These are phyloP conservation scores for Smittia aterrima DNA, from an alignment of 2,888 invertebrate species.

Conservation along the genomic window DNA sequence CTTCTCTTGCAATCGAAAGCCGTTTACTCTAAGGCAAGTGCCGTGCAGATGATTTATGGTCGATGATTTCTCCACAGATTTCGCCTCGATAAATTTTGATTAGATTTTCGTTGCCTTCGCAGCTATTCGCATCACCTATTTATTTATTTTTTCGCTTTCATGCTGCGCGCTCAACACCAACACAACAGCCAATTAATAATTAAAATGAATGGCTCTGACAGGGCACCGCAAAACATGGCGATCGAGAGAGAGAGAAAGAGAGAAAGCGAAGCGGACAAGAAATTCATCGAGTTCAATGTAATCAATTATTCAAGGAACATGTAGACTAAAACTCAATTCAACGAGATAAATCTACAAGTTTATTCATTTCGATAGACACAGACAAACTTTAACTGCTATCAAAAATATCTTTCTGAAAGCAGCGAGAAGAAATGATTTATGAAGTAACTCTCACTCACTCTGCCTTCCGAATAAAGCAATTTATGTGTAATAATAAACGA, in stretches of 20 bases:
- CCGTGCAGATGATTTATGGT: slow-evolving; percentile 1
- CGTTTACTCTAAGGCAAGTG: neutral
- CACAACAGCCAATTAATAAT: slow-evolving; percentile 16
- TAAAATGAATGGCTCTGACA: slow-evolving; percentile 6
- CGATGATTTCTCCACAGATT: neutral
- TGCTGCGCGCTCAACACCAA: neutral
- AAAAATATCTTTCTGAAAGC: no score
- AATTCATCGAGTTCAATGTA: neutral
- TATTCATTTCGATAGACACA: no score
- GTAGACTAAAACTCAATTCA: neutral
- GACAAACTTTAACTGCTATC: no score
- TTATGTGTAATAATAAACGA: neutral
- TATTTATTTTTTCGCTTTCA: neutral
- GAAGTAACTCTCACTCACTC: no score
- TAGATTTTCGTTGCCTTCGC: neutral
- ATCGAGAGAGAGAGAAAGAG: neutral
- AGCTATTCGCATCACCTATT: neutral
- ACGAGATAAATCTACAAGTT: no score
- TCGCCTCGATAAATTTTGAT: neutral
- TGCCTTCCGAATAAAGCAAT: neutral
- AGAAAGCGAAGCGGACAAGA: neutral
- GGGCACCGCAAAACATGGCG: neutral
- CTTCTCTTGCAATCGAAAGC: neutral
- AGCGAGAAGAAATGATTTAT: no score
- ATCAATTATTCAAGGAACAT: neutral